Base-by-base conservation (phyloP, 2,113 vertebrate species). In the Macheiramphus alcinus region DNA sequence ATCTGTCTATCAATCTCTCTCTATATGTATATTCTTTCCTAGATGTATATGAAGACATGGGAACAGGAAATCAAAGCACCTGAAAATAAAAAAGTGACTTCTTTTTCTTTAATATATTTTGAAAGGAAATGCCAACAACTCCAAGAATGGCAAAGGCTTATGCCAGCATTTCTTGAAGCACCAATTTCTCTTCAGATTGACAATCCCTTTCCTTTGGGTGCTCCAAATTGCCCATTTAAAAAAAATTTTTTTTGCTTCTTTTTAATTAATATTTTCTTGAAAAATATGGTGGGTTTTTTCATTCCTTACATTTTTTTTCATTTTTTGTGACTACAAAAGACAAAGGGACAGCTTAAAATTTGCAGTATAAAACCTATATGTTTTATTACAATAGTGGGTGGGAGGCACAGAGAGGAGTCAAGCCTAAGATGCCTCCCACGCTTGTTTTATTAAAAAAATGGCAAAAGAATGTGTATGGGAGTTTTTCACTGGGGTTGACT, bases 1-100 rank as follows among this genome's bases (percentile, higher is more conserved):
- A 20, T 31, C 29, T 38, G 50, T 48, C 18, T 17, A 52, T 56
- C 27, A 29, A 23, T 20, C 26, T 34, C 13, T 55, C 48, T 61
- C 3, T 58, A 27, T 17, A 4, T 68, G 6, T 93, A 38, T 68
- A 43, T 55, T 94, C 79, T 90, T 82, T 92, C 45, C 75, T 96
- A 97, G 97, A 70, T 78, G 26, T 80, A 32, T 29, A 70, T 97
- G 97, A 97, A 81, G 75, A 86, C 15, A 42, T 0, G 4, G 59
- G 23, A 94, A 73, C 38, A 86, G 61, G 67, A 97, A 93, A 93
- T 62, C 78, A 93, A 93, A 91, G 20, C 32, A 70, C 50, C 40
- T 59, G 81, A 92, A 97, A 87, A 55, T 31, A 25, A 16, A 36
- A 47, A 83, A 83, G 19, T 63, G 26, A 43, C 31, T 71, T 68